Evolutionary conservation across 2,797 vertebrate genomes (phyloP).

Genomic region (Benthosema pterotum): DNA sequence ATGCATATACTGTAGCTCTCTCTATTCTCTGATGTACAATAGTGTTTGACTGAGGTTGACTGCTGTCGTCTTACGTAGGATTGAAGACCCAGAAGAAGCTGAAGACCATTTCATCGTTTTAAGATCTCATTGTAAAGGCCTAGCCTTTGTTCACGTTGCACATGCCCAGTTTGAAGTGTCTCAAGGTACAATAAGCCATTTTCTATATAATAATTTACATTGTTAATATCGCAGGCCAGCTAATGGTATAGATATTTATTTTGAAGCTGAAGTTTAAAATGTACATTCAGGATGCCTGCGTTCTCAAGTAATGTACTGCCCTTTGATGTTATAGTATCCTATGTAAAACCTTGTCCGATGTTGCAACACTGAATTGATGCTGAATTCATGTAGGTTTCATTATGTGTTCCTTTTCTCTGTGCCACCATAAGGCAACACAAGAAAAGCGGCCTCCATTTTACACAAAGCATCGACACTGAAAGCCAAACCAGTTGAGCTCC

Average conservation of each 20-base stretch:
- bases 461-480: slow-evolving; percentile 86
- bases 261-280: neutral
- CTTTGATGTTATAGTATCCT: too few species aligned
- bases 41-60: neutral
- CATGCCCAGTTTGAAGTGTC: slow-evolving; percentile 93
- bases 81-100: slow-evolving; percentile 93
- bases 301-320: too few species aligned
- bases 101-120: slow-evolving; percentile 91
- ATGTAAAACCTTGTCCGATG: too few species aligned
- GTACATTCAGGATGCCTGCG: neutral
- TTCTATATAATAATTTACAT: too few species aligned
- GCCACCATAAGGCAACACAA: slow-evolving; percentile 82
- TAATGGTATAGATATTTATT: too few species aligned
- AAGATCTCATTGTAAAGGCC: slow-evolving; percentile 90
- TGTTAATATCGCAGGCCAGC: too few species aligned
- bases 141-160: slow-evolving; percentile 93
- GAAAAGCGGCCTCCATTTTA: slow-evolving; percentile 90
- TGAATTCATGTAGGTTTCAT: neutral
- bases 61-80: slow-evolving; percentile 69
- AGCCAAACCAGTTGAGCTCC: slow-evolving; percentile 84
- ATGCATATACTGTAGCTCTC: too few species aligned
- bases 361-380: neutral
- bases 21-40: too few species aligned
- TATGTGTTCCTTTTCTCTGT: slow-evolving; percentile 10
- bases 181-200: slow-evolving; percentile 79